Evolutionary conservation across 2,888 invertebrate genomes (phyloP), one percentile per base, ranked within the genome.

Genomic region (Agrilus mali): DNA sequence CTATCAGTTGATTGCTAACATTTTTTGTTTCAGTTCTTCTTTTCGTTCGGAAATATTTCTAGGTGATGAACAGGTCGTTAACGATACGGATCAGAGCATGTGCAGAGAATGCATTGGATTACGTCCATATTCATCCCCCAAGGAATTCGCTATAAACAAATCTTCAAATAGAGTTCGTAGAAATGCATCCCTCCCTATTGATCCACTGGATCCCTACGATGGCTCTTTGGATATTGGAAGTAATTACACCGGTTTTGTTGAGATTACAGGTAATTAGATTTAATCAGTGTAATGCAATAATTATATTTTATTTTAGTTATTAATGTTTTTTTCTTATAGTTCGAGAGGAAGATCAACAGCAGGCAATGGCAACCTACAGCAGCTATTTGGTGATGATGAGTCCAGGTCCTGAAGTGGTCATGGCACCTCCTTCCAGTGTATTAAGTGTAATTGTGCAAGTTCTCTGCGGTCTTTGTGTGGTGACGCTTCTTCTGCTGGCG

Each of bases 171-270:
- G 64, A 41, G 60, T 60, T 32, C 54, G 62, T 49, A 53, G 63
- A 40, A 55, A 62, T 40, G 57, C 58, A 47, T 38, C 44, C 7
- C 50, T 54, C 12, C 50, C 61, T 15, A 54, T 54, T 43, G 65
- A 66, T 49, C 61, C 63, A 12, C 52, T 67, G 50, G 63, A 69
- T 17, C 72, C 79, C 3, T 73, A 71, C 46, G 89, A 90, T 63
- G 88, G 89, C 0, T 72, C 70, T 41, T 71, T 93, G 38, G 85
- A 88, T 57, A 71, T 80, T 12, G 75, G 73, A 41, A 80, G 86
- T 10, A 87, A 86, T 60, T 93, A 93, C 54, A 88, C 89, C 0
- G 82, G 86, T 15, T 90, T 86, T 60, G 72, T 92, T 32, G 88
- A 90, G 70, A 73, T 89, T 10, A 80, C 86, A 54, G 81, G 87